Percentiles rank a stretch among this genome's conserved stretches.
Conservation (phyloP, 2,797 vertebrate genomes). For the Macroramphosus scolopax region DNA sequence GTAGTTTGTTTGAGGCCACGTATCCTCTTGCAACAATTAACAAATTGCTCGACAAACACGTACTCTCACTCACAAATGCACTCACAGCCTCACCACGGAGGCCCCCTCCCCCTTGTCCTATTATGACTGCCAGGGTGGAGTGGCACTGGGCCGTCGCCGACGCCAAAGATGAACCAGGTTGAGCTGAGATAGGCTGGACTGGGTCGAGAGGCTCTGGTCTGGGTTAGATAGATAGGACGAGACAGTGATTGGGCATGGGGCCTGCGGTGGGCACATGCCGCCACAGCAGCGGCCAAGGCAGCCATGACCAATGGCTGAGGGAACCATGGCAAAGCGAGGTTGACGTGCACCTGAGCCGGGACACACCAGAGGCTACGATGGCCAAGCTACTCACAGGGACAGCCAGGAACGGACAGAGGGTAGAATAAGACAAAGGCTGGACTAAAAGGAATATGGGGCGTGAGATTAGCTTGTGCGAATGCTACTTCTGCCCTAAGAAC, state of each 20-base stretch:
- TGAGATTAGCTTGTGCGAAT: too few relatives aligned
- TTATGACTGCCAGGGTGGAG: conserved; percentile 81
- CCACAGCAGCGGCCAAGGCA: conserved; percentile 87
- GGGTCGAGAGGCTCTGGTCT: conserved; percentile 59
- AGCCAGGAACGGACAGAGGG: conserved; percentile 31
- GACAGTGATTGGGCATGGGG: conserved; percentile 80
- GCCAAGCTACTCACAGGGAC: conserved; percentile 58
- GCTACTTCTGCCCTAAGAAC: too few relatives aligned
- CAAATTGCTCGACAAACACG: conserved; percentile 82
- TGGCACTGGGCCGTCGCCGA: conserved; percentile 78
- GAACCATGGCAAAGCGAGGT: conserved; percentile 82
- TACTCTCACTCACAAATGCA: conserved; percentile 58
- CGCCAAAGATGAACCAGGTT: conserved; percentile 68
- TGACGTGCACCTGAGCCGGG: conserved; percentile 93
- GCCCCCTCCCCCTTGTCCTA: conserved; percentile 82
- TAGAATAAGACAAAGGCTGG: conserved; percentile 31
- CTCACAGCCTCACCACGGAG: conserved; percentile 63
- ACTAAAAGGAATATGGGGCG: too few relatives aligned
- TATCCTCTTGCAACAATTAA: conserved; percentile 71
- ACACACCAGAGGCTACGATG: conserved; percentile 47
- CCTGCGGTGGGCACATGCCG: conserved; percentile 89
- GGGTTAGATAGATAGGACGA: conserved; percentile 73
- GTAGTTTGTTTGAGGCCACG: conserved; percentile 56
- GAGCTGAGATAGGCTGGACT: conserved; percentile 69
- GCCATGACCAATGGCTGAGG: conserved; percentile 96